Base-by-base conservation (phyloP, 2,797 vertebrate species). In the Mormyrus proboscirostris region DNA sequence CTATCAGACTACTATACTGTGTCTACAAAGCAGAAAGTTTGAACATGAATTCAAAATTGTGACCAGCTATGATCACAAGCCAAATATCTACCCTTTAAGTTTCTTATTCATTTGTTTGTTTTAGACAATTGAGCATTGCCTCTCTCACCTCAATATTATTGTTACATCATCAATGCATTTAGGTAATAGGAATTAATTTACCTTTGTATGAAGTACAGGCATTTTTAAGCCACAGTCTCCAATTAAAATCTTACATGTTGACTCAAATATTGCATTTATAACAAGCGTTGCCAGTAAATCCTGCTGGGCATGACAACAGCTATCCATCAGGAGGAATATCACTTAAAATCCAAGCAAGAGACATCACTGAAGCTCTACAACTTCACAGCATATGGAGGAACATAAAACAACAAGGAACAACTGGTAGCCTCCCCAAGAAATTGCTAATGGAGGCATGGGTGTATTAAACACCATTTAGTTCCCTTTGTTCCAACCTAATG, bases 381-480 rank as follows among this genome's bases (percentile, higher is more conserved):
- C 82, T 79, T 41, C 73, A 79, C 29, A 85, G 22, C 82, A 85
- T 85, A 50, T 51, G 49, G 82, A 25, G 19, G 49, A 50, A 51
- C 25, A 51, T 85, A 85, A 85, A 85, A 29, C 47, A 85, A 16
- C 1, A 2, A 12, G 82, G 82, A 85, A 51, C 82, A 85, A 85
- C 49, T 85, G 82, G 19, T 85, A 49, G 41, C 44, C 44, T 84
- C 82, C 47, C n/a, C 44, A 84, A 38, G 44, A 84, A 38, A 50
- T 51, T n/a, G 44, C 82, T 22, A 85, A 51, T 44, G 82, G 82
- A 85, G 82, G 47, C 8, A 50, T 49, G 82, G 22, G 82, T 85
- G 44, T 85, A 85, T 85, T 85, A 85, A 85, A 85, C 8, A 29
- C 82, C 3, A 44, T 85, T 85, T 19, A n/a, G 82, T 85, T 85